A percentile compares a stretch with the other conserved stretches of the same genome.
These are phyloP conservation scores for Neoitamus cyanurus DNA, from an alignment of 2,888 invertebrate genomes.

Conservation along the genomic window DNA sequence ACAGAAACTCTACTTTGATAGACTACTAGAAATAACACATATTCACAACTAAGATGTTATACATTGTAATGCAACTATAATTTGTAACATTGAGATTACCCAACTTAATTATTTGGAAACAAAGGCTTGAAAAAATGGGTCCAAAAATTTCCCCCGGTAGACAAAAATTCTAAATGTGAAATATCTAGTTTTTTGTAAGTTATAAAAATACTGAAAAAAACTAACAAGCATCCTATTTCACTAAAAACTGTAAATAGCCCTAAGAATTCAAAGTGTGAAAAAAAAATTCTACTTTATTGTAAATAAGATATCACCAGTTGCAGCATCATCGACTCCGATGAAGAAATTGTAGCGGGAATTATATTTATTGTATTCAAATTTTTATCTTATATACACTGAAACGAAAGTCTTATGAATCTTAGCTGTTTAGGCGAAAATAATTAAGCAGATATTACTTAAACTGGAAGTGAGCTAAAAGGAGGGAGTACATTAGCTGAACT, in stretches of 20 bases:
- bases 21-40: not conserved
- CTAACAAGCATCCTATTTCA: not conserved
- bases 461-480: not conserved
- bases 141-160: conserved; percentile 18
- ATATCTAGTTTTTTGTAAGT: not conserved
- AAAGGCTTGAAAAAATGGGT: not conserved
- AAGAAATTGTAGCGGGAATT: conserved; percentile 8
- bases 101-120: not conserved
- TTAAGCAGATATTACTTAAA: not conserved
- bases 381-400: conserved; percentile 56
- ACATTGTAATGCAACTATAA: not conserved
- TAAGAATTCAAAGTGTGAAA: not conserved
- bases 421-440: conserved; percentile 61
- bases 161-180: not conserved
- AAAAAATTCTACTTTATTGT: not conserved
- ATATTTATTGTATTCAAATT: conserved; percentile 35
- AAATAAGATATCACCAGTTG: conserved; percentile 11
- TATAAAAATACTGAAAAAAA: not conserved
- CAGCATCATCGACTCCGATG: not conserved
- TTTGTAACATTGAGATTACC: not conserved
- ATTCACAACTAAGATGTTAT: not conserved
- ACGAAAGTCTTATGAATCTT: conserved; percentile 67
- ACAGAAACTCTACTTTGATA: not conserved
- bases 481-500: not conserved
- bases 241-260: not conserved